phyloP scores from a whole-genome alignment of 2,797 vertebrate genomes.

The Pipistrellus pipistrellus region DNA sequence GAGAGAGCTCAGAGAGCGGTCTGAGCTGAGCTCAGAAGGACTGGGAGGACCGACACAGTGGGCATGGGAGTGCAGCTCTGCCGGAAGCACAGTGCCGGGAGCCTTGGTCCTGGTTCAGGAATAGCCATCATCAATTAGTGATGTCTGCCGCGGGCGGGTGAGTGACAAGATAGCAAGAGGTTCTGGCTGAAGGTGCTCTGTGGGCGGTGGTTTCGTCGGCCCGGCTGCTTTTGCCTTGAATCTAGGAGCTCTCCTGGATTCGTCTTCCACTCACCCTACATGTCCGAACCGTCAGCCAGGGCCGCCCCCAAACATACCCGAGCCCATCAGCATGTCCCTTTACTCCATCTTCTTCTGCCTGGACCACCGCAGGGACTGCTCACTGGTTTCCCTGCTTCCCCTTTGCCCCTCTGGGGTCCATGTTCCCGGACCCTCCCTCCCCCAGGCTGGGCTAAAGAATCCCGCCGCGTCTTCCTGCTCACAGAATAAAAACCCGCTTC shows the following conservation, averaged over 20 bases:
- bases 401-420: background rate
- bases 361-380: background rate
- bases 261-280: background rate
- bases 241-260: background rate
- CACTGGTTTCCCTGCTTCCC: background rate
- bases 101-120: background rate
- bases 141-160: background rate
- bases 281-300: background rate
- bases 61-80: background rate
- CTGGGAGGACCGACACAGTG: background rate
- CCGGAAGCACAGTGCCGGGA: background rate
- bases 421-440: background rate
- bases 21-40: conserved; percentile 9
- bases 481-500: conserved; percentile 1
- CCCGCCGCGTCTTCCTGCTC: background rate
- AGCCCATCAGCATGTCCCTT: background rate
- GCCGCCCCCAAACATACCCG: background rate
- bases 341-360: background rate
- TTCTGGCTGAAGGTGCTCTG: background rate
- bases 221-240: background rate
- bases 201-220: background rate
- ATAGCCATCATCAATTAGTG: background rate
- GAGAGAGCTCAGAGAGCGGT: background rate
- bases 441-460: background rate
- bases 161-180: background rate